phyloP scores from a whole-genome alignment of 2,113 vertebrate genomes.

The Atractosteus spatula region DNA sequence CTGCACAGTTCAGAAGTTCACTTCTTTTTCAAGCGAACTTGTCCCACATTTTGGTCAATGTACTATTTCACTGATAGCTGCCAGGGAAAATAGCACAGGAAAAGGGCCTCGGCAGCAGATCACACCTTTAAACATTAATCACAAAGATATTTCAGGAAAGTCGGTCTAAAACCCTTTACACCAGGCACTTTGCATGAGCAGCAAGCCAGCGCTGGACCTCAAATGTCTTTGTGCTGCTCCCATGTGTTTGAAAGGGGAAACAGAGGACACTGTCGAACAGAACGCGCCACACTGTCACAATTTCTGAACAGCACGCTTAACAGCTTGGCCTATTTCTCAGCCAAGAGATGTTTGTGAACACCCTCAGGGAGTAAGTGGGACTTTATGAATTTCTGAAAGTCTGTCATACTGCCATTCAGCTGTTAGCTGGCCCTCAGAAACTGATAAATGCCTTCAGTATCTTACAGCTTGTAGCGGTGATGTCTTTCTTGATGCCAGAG shows the following conservation, averaged over 20 bases:
- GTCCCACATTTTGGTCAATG: too few relatives aligned
- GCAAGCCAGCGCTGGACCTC: neutral
- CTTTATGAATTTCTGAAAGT: conserved; percentile 1
- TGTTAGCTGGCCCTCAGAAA: neutral
- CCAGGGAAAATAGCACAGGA: neutral
- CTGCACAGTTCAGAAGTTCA: too few relatives aligned
- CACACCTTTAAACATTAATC: neutral
- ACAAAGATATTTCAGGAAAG: too few relatives aligned
- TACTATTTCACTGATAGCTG: too few relatives aligned
- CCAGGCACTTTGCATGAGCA: too few relatives aligned
- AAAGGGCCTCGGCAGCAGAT: neutral
- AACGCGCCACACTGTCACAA: neutral
- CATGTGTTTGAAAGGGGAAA: neutral
- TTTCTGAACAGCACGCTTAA: neutral
- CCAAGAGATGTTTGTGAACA: neutral
- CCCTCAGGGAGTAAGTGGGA: neutral
- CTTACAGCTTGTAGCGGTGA: neutral
- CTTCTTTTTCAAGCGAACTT: too few relatives aligned
- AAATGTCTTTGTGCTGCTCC: neutral
- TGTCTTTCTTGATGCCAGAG: neutral
- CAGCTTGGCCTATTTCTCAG: neutral
- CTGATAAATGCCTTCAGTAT: neutral
- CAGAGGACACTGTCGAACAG: neutral
- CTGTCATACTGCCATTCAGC: neutral
- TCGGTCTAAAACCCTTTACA: too few relatives aligned